Conservation (phyloP, 2,888 invertebrate species). For the Pseudoips prasinana region DNA sequence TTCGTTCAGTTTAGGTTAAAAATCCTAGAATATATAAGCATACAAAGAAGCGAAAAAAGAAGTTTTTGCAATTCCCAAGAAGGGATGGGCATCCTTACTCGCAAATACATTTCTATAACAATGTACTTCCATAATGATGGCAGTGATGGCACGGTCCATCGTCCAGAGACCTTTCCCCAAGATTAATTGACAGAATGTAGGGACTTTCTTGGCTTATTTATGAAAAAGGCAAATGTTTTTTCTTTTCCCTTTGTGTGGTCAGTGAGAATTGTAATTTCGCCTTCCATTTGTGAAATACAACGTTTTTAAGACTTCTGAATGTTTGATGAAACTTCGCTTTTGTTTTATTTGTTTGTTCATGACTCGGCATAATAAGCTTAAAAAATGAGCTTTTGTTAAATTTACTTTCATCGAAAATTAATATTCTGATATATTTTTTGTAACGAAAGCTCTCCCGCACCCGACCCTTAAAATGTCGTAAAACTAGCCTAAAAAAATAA, state of each 20-base stretch:
- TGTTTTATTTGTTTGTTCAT: constrained; percentile 9
- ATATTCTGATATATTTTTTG: too few relatives aligned
- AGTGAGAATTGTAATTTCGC: constrained; percentile 21
- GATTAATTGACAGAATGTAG: constrained; percentile 35
- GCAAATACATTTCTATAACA: constrained; percentile 1
- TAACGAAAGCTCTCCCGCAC: too few relatives aligned
- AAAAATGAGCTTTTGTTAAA: too few relatives aligned
- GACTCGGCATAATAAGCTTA: too few relatives aligned
- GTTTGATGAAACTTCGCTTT: constrained; percentile 13
- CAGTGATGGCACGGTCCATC: constrained; percentile 7
- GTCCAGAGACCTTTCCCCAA: constrained; percentile 16
- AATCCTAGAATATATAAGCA: too few relatives aligned
- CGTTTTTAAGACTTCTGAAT: constrained; percentile 8
- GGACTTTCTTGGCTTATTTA: constrained; percentile 27
- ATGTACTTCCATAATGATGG: constrained; percentile 5
- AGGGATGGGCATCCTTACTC: too few relatives aligned
- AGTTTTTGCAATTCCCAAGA: too few relatives aligned
- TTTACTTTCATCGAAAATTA: too few relatives aligned
- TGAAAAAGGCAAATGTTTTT: constrained; percentile 16
- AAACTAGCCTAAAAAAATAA: neutral
- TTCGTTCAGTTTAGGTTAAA: too few relatives aligned
- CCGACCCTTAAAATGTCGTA: neutral
- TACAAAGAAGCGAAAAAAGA: too few relatives aligned
- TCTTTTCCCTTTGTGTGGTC: constrained; percentile 27
- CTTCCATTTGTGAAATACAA: constrained; percentile 9